Evolutionary conservation across 2,113 vertebrate species (phyloP), one percentile per base, ranked within the genome.

Genomic region (Craseonycteris thonglongyai): DNA sequence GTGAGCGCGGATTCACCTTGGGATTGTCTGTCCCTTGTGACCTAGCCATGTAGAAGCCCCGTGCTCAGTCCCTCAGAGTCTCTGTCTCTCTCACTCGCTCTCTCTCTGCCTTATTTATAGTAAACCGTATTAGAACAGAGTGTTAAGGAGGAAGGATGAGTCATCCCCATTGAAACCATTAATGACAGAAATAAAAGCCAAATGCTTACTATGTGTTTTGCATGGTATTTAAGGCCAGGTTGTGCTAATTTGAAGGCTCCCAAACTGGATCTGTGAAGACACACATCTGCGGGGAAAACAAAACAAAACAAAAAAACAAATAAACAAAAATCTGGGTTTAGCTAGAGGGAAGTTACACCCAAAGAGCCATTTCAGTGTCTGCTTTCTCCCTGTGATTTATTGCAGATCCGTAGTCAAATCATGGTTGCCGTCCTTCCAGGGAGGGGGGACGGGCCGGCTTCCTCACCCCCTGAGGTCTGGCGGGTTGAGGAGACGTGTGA

Each of bases 111-210:
- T 9, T 98, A 98, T 98, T 98, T 98, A 98, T 98, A 98, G 98
- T 97, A 98, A 98, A 98, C 97, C 94, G 94, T 98, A 96, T 97
- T 97, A 98, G 98, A 96, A 97, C 96, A 96, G 93, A 90, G 96
- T 8, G 88, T 96, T 96, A 95, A 97, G 95, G 97, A 97, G 97
- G 97, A 98, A 96, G 97, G 1, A 75, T 98, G 98, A 98, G 97
- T 98, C 98, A 98, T 97, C 83, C 96, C 95, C 96, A 97, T 97
- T 96, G 97, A 98, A 98, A 97, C 97, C 96, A 28, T 93, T 65
- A 51, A 97, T 96, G 98, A 96, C 97, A 98, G 96, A 97, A 97
- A 98, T 97, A 96, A 97, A 97, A 97, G 97, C 95, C 66, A 97
- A 98, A 93, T 47, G 91, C 97, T 98, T 98, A 97, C 98, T 98